Conservation (phyloP, 1,140 invertebrate species). For the Rhopalosiphum padi region DNA sequence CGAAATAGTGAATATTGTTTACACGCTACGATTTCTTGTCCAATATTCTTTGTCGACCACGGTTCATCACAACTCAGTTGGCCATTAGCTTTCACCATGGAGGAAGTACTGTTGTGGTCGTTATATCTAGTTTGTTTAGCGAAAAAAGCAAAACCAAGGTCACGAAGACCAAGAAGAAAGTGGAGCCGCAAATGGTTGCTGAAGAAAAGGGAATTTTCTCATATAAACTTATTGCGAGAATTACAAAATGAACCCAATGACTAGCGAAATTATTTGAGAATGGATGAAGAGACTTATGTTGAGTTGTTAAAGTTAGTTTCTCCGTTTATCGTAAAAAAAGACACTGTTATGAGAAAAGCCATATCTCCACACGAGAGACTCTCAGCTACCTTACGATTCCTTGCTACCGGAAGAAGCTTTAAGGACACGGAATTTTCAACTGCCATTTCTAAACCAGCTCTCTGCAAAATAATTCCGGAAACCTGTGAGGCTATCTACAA, state of each 20-base stretch:
- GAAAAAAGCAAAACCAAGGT: not conserved
- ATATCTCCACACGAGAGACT: conserved; percentile 62
- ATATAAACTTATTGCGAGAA: conserved; percentile 8
- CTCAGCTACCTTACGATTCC: conserved; percentile 62
- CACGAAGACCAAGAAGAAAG: not conserved
- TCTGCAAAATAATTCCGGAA: conserved; percentile 61
- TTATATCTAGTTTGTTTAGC: not conserved
- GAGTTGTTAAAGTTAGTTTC: conserved; percentile 36
- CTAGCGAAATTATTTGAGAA: conserved; percentile 47
- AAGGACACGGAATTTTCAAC: conserved; percentile 63
- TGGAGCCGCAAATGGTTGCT: not conserved
- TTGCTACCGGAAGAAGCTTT: conserved; percentile 63
- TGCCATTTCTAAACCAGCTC: conserved; percentile 60
- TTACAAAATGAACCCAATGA: conserved; percentile 34
- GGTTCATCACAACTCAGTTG: not conserved
- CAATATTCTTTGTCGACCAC: not conserved
- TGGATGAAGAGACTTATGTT: conserved; percentile 35
- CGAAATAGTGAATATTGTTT: conserved; percentile 4
- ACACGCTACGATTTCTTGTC: not conserved
- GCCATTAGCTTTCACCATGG: not conserved
- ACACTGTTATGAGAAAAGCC: conserved; percentile 63
- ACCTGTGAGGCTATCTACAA: conserved; percentile 61
- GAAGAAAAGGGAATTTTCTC: conserved; percentile 8
- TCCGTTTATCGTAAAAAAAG: conserved; percentile 60
- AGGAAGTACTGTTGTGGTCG: conserved; percentile 22